Evolutionary conservation across 2,113 vertebrate species (phyloP).

Genomic region (Ardeotis arabs): DNA sequence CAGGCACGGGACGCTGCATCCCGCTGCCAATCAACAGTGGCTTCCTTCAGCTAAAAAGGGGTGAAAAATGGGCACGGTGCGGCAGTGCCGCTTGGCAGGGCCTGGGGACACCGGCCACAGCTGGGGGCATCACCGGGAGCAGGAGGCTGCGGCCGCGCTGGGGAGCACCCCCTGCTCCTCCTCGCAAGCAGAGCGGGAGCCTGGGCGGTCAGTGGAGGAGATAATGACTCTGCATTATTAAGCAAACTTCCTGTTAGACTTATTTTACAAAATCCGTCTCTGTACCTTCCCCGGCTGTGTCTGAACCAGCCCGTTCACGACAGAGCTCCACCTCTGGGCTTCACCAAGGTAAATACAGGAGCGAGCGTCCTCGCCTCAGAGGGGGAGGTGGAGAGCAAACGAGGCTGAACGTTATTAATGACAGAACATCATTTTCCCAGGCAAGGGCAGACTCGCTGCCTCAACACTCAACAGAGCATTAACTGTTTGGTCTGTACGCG

Average conservation of each 20-base stretch:
- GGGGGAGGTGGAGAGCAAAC: background rate
- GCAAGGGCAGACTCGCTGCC: slow-evolving; percentile 51
- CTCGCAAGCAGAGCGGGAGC: background rate
- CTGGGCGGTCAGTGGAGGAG: background rate
- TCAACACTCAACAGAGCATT: slow-evolving; percentile 42
- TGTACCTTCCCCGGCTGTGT: background rate
- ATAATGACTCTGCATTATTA: background rate
- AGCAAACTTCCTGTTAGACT: background rate
- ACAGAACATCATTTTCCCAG: slow-evolving; percentile 20
- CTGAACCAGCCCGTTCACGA: background rate
- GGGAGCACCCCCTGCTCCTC: background rate
- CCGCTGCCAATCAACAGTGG: background rate
- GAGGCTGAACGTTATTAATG: background rate
- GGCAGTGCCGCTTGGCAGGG: background rate
- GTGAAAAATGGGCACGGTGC: background rate
- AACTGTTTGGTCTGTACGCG: slow-evolving; percentile 34
- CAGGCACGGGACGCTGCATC: background rate
- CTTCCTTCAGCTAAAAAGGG: background rate
- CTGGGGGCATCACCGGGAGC: background rate
- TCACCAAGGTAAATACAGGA: background rate
- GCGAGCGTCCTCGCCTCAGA: background rate
- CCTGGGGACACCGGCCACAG: background rate
- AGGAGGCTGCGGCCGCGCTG: background rate
- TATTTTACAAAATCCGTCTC: background rate
- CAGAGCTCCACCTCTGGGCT: background rate